Base-by-base conservation (phyloP, 1,140 invertebrate genomes). In the Drosophila sp. region DNA sequence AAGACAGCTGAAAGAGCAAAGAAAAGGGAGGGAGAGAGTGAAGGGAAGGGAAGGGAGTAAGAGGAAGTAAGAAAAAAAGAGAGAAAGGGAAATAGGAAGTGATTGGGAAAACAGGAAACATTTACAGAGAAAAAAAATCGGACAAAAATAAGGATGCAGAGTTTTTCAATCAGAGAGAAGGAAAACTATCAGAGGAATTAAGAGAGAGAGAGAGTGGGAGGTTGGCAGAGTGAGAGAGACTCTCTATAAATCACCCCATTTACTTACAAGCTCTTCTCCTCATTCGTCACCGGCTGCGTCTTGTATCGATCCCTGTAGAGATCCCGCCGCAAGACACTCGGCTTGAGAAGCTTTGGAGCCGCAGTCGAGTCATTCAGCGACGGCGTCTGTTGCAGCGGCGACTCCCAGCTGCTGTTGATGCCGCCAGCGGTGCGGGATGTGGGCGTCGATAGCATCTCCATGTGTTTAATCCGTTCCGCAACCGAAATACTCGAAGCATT, bases 271-370 rank as follows among this genome's bases (percentile, higher is more conserved):
- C 74, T 90, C 61, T 84, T 91, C 90, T 95, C 95, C 46, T 94
- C 93, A 9, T 93, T 93, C 27, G 95, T 95, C 58, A 96, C 93
- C 0, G 95, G 95, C 84, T 95, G 95, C 2, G 95, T 95, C 78
- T 93, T 93, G 81, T 93, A 94, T 18, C 94, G 92, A 62, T 94
- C 93, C 43, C 92, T 92, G 65, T 93, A 92, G 13, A 92, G 79
- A 70, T 93, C 93, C 46, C 93, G 90, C 13, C 93, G 78, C 48
- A 72, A 90, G 78, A 69, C 93, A 87, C 80, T 93, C 80, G 92
- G 87, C 45, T 91, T 90, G 1, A 89, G 56, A 0, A 91, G 14
- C 56, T 93, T 93, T 2, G 93, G 93, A 0, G 89, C 81, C 7
- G 5, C 36, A 36, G 29, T 54, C 2, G 29, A 38, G 11, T 66